Base-by-base conservation (phyloP, 2,888 invertebrate species). In the Hypomecis atomaria region DNA sequence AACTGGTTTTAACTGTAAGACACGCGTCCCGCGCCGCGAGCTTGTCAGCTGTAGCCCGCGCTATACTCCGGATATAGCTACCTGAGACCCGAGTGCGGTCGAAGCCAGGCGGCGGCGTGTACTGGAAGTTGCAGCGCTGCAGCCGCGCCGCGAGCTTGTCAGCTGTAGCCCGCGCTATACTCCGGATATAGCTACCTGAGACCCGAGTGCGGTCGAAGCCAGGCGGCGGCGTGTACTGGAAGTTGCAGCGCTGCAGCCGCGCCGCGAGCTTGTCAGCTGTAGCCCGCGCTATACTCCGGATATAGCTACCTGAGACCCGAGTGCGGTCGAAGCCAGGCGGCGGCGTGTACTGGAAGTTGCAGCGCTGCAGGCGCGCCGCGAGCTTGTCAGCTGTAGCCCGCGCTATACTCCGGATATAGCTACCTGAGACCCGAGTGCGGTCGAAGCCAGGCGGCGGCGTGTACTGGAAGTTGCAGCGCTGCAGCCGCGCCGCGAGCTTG, bases 201-300 rank as follows among this genome's bases (percentile, higher is more conserved):
- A 90, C 89, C 3, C 82, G 55, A 5, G 43, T 7, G 1, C 91
- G 87, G 78, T 96, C 94, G 79, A 97, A 98, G 86, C 95, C 94
- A 0, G 94, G 94, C 0, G 98, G 98, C 85, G 97, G 96, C 36
- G 91, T 85, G 88, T 98, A 99, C 7, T 94, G 92, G 84, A 98
- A 96, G 76, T 94, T 84, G 61, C 94, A 90, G 56, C 94, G 89
- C 59, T 94, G 94, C 82, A 94, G 87, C 1, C 91, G 86, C 4
- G 93, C 92, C 63, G 95, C 94, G 67, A 96, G 93, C 9, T 86
- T 84, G 64, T 95, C 95, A 2, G 94, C 81, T 69, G 95, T 94
- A 9, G 54, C 48, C 9, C 54, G 48, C 10, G 64, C 62, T n/a
- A n/a, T n/a, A n/a, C n/a, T n/a, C n/a, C n/a, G n/a, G n/a, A n/a